Conservation (phyloP, 2,888 invertebrate species). For the Merodon equestris region DNA sequence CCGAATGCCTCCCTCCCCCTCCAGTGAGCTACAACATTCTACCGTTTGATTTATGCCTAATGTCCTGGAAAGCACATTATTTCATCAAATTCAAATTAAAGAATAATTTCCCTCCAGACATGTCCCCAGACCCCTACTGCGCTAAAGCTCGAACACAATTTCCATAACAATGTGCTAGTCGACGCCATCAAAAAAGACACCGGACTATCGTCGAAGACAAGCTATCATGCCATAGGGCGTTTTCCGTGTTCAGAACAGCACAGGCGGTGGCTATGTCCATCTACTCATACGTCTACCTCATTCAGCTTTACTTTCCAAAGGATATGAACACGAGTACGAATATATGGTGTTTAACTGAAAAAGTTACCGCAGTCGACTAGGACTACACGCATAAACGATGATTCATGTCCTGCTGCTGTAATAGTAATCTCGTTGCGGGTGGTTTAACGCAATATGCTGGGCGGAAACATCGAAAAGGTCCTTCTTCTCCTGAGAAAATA, state of each 20-base stretch:
- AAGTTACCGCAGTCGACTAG: too few relatives aligned
- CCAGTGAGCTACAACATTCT: neutral
- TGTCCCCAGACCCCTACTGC: neutral
- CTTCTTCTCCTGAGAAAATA: neutral
- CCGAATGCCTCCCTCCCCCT: neutral
- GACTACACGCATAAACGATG: slow-evolving; percentile 15
- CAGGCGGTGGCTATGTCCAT: too few relatives aligned
- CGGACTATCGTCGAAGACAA: too few relatives aligned
- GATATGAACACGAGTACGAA: too few relatives aligned
- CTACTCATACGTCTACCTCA: too few relatives aligned
- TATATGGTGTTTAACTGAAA: too few relatives aligned
- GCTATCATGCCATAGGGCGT: too few relatives aligned
- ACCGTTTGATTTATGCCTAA: slow-evolving; percentile 57
- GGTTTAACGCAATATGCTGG: slow-evolving; percentile 13
- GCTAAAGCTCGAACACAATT: too few relatives aligned
- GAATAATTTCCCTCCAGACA: slow-evolving; percentile 56
- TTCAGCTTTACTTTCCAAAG: too few relatives aligned
- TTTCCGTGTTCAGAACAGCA: too few relatives aligned
- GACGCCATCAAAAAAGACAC: too few relatives aligned
- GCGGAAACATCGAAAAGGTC: slow-evolving; percentile 6
- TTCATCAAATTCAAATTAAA: slow-evolving; percentile 67
- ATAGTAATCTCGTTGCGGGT: slow-evolving; percentile 21
- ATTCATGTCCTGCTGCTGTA: slow-evolving; percentile 45
- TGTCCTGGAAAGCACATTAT: slow-evolving; percentile 63
- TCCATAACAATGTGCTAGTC: too few relatives aligned